Evolutionary conservation across 53 echinoderm and acorn worm genomes (phyloP).

Genomic region (Holothuria scabra): DNA sequence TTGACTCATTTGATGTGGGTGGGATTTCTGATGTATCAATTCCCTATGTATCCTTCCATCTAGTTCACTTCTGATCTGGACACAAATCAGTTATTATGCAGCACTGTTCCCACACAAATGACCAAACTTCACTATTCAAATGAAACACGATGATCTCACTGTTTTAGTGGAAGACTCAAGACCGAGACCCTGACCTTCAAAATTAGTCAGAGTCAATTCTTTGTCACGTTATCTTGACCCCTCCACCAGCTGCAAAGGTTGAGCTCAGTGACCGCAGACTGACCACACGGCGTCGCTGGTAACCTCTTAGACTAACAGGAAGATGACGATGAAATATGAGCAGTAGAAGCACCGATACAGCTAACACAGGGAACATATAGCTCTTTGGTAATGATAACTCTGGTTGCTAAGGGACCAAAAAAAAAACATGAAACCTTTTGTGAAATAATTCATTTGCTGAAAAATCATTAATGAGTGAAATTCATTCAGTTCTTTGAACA

Average conservation of each 20-base stretch:
- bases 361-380: slow-evolving; percentile 73
- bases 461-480: background rate
- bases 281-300: slow-evolving; percentile 84
- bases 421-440: background rate
- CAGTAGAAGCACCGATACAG: slow-evolving; percentile 71
- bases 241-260: slow-evolving; percentile 82
- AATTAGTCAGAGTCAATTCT: background rate
- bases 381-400: slow-evolving; percentile 75
- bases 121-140: too few species aligned
- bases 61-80: too few species aligned
- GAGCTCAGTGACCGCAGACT: slow-evolving; percentile 97
- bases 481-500: background rate
- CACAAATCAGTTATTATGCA: too few species aligned
- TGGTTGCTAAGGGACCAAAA: slow-evolving; percentile 66
- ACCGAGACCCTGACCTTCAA: background rate
- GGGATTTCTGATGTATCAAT: too few species aligned
- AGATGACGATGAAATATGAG: slow-evolving; percentile 78
- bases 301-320: slow-evolving; percentile 73
- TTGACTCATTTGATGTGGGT: too few species aligned
- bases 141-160: too few species aligned
- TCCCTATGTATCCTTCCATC: too few species aligned
- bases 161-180: background rate
- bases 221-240: slow-evolving; percentile 93
- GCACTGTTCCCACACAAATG: too few species aligned
- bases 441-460: background rate